phyloP scores from a whole-genome alignment of 2,797 vertebrate species.

The Botia kubotai region DNA sequence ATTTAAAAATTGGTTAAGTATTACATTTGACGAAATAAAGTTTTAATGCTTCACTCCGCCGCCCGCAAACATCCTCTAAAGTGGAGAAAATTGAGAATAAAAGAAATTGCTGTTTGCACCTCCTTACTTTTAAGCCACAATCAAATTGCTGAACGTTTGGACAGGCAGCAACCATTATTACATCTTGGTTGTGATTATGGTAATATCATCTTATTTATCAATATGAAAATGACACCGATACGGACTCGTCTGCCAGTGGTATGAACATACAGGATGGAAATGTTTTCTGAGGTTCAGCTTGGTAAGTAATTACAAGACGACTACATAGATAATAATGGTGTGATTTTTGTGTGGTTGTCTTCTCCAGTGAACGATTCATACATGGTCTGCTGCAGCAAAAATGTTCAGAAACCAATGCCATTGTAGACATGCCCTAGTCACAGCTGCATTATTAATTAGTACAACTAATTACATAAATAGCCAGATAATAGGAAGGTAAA shows the following conservation, averaged over 20 bases:
- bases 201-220: slow-evolving; percentile 35
- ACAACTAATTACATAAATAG: neutral
- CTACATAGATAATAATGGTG: slow-evolving; percentile 12
- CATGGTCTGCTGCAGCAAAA: neutral
- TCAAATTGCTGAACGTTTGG: slow-evolving; percentile 12
- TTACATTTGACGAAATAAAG: slow-evolving; percentile 55
- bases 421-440: neutral
- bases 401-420: neutral
- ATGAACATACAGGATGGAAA: slow-evolving; percentile 8
- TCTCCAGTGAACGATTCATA: neutral
- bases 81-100: slow-evolving; percentile 58
- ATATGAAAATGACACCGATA: slow-evolving; percentile 16
- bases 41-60: slow-evolving; percentile 32
- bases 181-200: slow-evolving; percentile 24
- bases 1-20: slow-evolving; percentile 48
- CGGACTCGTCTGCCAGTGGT: neutral
- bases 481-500: no score
- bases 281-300: slow-evolving; percentile 34
- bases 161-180: slow-evolving; percentile 30
- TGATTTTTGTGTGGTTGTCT: slow-evolving; percentile 24
- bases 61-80: slow-evolving; percentile 55
- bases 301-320: slow-evolving; percentile 20
- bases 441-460: neutral
- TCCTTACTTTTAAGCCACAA: slow-evolving; percentile 45
- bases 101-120: slow-evolving; percentile 49